Percentiles rank a stretch among this genome's conserved stretches.
phyloP scores from a whole-genome alignment of 2,888 invertebrate genomes.

The Anthophora plumipes region DNA sequence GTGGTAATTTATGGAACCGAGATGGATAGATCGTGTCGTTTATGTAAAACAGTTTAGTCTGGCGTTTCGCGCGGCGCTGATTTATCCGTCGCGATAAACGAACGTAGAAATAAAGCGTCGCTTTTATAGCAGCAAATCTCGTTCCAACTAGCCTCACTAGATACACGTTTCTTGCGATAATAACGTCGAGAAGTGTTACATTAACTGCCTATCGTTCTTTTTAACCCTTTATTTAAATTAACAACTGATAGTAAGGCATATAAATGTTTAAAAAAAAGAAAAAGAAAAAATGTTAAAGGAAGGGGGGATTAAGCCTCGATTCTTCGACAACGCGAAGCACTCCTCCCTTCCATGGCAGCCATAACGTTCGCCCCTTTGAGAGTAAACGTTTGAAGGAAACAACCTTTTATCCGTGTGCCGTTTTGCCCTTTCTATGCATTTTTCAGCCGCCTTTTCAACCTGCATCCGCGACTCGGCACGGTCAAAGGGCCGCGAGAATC shows the following conservation, averaged over 20 bases:
- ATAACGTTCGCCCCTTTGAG: conserved; percentile 8
- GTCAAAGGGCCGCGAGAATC: conserved; percentile 36
- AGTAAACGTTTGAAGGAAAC: conserved; percentile 18
- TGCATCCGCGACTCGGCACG: neutral
- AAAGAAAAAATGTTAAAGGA: no score
- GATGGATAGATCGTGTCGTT: conserved; percentile 48
- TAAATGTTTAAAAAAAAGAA: no score
- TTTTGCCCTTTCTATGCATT: conserved; percentile 28
- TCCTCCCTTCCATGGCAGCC: neutral
- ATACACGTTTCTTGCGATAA: conserved; percentile 12
- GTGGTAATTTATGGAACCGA: conserved; percentile 27
- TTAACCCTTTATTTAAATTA: no score
- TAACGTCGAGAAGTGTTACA: no score
- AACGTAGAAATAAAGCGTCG: conserved; percentile 31
- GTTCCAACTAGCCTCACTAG: neutral
- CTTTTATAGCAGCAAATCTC: no score
- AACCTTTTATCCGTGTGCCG: conserved; percentile 26
- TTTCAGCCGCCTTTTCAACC: conserved; percentile 27
- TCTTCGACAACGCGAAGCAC: conserved; percentile 28
- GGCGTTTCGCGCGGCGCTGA: conserved; percentile 19
- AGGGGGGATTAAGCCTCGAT: neutral
- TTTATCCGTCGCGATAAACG: conserved; percentile 45
- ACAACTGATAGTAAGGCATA: no score
- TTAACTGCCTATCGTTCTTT: no score
- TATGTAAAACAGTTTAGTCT: conserved; percentile 51